A percentile compares a stretch with the other conserved stretches of the same genome.
Conservation (phyloP, 2,113 vertebrate species). For the Calonectris borealis region DNA sequence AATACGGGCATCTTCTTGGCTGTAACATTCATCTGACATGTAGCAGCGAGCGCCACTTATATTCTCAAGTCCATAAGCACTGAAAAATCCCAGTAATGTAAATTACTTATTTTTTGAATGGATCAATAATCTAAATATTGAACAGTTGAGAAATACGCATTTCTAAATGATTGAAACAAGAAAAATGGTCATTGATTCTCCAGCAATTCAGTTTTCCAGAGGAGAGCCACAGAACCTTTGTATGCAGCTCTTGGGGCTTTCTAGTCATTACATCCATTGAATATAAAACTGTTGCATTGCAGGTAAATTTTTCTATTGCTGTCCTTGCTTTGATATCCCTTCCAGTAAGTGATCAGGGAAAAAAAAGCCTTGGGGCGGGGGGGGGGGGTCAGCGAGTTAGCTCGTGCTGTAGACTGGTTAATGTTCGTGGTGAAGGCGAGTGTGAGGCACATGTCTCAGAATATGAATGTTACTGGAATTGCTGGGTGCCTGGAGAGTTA, state of each 20-base stretch:
- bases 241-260: slow-evolving; percentile 14
- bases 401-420: background rate
- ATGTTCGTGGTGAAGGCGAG: background rate
- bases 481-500: background rate
- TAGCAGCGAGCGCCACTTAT: background rate
- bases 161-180: slow-evolving; percentile 23
- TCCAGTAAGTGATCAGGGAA: background rate
- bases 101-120: background rate
- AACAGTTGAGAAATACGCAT: background rate
- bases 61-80: background rate
- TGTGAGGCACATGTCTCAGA: background rate
- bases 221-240: background rate
- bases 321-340: background rate
- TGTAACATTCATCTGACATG: background rate
- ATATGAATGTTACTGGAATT: background rate
- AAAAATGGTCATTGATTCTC: slow-evolving; percentile 27
- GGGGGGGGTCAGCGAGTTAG: background rate
- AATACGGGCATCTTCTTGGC: background rate
- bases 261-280: background rate
- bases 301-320: slow-evolving; percentile 4
- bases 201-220: background rate
- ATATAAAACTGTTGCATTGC: slow-evolving; percentile 50
- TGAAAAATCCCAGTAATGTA: background rate
- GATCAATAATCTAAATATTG: slow-evolving; percentile 29
- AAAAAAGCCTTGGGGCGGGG: background rate